phyloP scores from a whole-genome alignment of 1,140 invertebrate genomes.

The Hyposmocoma kahamanoa region DNA sequence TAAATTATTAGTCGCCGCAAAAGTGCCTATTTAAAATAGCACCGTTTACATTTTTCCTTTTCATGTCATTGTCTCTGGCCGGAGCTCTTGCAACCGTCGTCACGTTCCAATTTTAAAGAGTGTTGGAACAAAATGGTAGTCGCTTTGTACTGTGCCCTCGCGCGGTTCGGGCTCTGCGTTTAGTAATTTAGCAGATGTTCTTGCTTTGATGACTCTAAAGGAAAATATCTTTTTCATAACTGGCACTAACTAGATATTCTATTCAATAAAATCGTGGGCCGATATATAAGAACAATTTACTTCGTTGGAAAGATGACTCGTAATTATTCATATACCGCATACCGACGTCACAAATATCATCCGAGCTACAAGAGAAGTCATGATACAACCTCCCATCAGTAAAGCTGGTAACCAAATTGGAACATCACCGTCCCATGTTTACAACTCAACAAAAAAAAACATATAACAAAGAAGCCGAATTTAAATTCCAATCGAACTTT shows the following conservation, averaged over 20 bases:
- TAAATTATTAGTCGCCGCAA: conserved; percentile 54
- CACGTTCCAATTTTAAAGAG: conserved; percentile 73
- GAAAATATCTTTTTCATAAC: conserved; percentile 10
- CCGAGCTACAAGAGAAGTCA: conserved; percentile 49
- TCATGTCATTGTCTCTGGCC: conserved; percentile 70
- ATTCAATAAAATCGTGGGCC: neutral
- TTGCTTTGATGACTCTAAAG: conserved; percentile 47
- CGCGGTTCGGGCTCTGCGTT: conserved; percentile 35
- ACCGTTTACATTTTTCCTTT: conserved; percentile 72
- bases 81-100: conserved; percentile 69
- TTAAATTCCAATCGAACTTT: conserved; percentile 74
- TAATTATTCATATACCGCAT: conserved; percentile 65
- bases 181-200: conserved; percentile 66
- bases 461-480: conserved; percentile 71
- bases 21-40: conserved; percentile 64
- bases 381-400: conserved; percentile 56
- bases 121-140: conserved; percentile 71
- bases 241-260: neutral
- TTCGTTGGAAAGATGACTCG: conserved; percentile 45
- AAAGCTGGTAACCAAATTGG: conserved; percentile 61
- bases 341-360: conserved; percentile 64
- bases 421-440: conserved; percentile 68
- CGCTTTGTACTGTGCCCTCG: conserved; percentile 59
- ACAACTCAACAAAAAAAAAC: conserved; percentile 66
- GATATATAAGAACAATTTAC: neutral